Evolutionary conservation across 1,140 invertebrate genomes (phyloP), one percentile per base, ranked within the genome.

Genomic region (Argopecten irradians): DNA sequence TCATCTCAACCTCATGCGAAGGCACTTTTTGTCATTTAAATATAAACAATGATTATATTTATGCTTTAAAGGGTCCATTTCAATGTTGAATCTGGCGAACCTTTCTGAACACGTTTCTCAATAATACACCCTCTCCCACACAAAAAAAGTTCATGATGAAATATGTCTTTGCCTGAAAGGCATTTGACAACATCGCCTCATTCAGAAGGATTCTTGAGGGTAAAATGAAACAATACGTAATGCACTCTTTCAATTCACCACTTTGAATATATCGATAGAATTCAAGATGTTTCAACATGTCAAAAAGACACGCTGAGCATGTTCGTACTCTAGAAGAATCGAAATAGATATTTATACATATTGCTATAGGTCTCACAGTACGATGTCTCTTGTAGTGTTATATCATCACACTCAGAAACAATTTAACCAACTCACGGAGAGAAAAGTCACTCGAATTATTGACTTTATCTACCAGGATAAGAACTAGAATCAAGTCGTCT

Each of bases 1-100:
- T 71, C 55, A 28, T n/a, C 55, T 71, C n/a, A n/a, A 71, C 55
- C 55, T 71, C 55, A 71, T 71, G 55, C 55, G 55, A 28, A 71
- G 55, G 11, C n/a, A 71, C 22, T 71, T 71, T 71, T 71, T 71
- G 55, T 71, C 55, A 71, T 71, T 28, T 28, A 71, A n/a, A 28
- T 71, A 8, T 16, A 71, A 71, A 71, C 55, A 71, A 71, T 71
- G 55, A 71, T 28, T 71, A 5, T 22, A 71, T 71, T 16, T 71
- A 28, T 71, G 55, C 28, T 71, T 71, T 71, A 71, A 46, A 71
- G 55, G 55, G 28, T 16, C 22, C 14, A n/a, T 71, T 71, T 71
- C 28, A 5, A 5, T 71, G 55, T 71, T 71, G 55, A 71, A 71
- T 8, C 28, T n/a, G 0, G 3, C 28, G 55, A 71, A n/a, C 55